Evolutionary conservation across 2,888 invertebrate species (phyloP).

Genomic region (Drosophila anomalata): DNA sequence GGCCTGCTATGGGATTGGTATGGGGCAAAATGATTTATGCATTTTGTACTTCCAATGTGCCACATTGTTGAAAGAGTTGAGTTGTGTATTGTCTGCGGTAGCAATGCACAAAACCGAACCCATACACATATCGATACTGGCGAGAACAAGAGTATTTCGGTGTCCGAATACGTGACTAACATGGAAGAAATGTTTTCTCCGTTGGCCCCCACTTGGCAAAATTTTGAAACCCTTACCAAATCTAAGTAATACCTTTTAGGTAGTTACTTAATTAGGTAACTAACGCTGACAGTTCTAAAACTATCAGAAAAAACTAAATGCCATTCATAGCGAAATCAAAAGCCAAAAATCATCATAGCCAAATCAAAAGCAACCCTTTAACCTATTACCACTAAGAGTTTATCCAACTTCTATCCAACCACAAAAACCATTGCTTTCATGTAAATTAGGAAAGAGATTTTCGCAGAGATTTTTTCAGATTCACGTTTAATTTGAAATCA

Average conservation of each 20-base stretch:
- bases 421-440: background rate
- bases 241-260: background rate
- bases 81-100: constrained; percentile 31
- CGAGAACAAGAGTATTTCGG: constrained; percentile 8
- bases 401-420: background rate
- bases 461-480: background rate
- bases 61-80: constrained; percentile 66
- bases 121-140: constrained; percentile 15
- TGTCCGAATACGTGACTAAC: constrained; percentile 27
- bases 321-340: too few relatives aligned
- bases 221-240: background rate
- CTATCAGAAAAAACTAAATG: too few relatives aligned
- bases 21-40: constrained; percentile 64
- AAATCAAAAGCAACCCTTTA: background rate
- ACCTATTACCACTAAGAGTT: background rate
- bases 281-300: too few relatives aligned
- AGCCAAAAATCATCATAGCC: too few relatives aligned
- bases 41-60: constrained; percentile 57
- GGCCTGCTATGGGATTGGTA: background rate
- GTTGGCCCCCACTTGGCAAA: background rate
- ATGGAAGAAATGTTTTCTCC: background rate
- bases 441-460: background rate
- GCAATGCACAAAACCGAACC: background rate
- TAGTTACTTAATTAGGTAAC: too few relatives aligned
- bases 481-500: constrained; percentile 35